Base-by-base conservation (phyloP, 1,140 invertebrate genomes). In the Hylyphantes graminicola region DNA sequence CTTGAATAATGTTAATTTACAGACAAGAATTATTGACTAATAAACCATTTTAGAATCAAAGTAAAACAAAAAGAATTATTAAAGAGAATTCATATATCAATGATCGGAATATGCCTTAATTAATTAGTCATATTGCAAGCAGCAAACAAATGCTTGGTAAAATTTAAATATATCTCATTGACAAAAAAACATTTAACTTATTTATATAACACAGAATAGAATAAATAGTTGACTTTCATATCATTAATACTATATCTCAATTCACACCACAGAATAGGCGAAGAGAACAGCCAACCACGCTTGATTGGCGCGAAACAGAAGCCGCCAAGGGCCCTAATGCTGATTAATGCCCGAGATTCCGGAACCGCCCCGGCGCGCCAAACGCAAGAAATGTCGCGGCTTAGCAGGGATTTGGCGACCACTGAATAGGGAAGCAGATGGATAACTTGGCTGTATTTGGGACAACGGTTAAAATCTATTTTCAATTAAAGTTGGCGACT, bases 401-500 rank as follows among this genome's bases (percentile, higher is more conserved):
- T 65, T 83, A 67, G 67, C 64, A 70, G 64, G 61, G 70, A 65
- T 75, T 75, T 74, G 80, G 80, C 80, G 35, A 4, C 50, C n/a
- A 17, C 50, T 73, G 77, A 63, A 57, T 55, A 53, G 68, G 19
- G 54, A 57, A 79, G 64, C 48, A 48, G 73, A 73, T 73, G 51
- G 68, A 74, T 75, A 78, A 57, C 57, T n/a, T 35, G 35, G n/a
- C 57, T 17, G 35, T 53, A 51, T 4, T 35, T 53, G 68, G 68
- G 54, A 51, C 15, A 21, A 50, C 50, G 65, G 8, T 13, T 15
- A 51, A 80, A 75, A 83, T 83, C 72, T 63, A 74, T 83, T 83
- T 74, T 83, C 80, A 83, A 83, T 83, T 83, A 83, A 65, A 57
- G 48, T 63, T 73, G 67, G 48, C 57, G 79, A 57, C 79, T 51